A percentile compares a stretch with the other conserved stretches of the same genome.
Conservation (phyloP, 2,888 invertebrate genomes). For the Harpalus rufipes region DNA sequence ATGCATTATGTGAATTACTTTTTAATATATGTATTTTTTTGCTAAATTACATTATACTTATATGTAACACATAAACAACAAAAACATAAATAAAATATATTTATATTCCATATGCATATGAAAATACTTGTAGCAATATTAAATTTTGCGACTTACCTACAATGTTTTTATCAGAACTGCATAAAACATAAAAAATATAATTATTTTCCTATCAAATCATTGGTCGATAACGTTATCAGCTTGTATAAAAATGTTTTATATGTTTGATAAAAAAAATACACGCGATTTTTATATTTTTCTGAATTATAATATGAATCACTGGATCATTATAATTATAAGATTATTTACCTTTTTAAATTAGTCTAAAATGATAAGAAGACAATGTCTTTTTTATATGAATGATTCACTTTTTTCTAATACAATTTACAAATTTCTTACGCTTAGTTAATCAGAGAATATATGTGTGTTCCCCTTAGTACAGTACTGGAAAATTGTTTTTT, state of each 20-base stretch:
- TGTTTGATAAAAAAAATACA: background rate
- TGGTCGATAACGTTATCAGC: slow-evolving; percentile 2
- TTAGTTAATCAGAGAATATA: slow-evolving; percentile 8
- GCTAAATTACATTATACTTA: no score
- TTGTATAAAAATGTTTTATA: background rate
- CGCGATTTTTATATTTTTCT: background rate
- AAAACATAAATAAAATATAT: background rate
- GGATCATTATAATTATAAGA: slow-evolving; percentile 6
- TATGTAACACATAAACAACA: background rate
- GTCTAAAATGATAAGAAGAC: slow-evolving; percentile 18
- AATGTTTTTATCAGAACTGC: background rate
- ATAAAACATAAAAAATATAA: background rate
- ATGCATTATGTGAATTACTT: no score
- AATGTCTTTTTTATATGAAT: background rate
- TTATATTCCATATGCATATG: background rate
- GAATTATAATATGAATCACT: background rate
- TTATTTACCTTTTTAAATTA: slow-evolving; percentile 24
- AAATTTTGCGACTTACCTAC: background rate
- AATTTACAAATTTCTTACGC: slow-evolving; percentile 17
- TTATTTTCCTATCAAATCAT: background rate
- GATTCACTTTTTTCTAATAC: slow-evolving; percentile 29
- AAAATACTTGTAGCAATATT: background rate
- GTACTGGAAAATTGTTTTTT: slow-evolving; percentile 2
- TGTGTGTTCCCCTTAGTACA: slow-evolving; percentile 1
- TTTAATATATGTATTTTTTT: no score